Evolutionary conservation across 2,888 invertebrate genomes (phyloP).

Genomic region (Drosophila macrothrix): DNA sequence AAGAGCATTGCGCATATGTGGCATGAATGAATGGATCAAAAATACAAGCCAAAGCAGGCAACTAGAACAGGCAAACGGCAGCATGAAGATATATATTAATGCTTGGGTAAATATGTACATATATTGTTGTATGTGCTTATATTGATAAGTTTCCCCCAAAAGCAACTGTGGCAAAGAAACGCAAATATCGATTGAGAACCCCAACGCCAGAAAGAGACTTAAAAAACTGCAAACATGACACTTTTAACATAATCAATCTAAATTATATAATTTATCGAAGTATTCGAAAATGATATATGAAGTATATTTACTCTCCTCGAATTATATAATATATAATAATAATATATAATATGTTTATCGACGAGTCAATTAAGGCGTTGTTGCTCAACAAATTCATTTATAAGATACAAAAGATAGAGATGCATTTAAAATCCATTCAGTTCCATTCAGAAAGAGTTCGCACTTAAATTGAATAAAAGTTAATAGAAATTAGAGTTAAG

Average conservation of each 20-base stretch:
- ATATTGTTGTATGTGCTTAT: not conserved
- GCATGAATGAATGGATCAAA: constrained; percentile 1
- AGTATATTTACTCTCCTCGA: not conserved
- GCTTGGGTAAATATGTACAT: not conserved
- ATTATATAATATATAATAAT: no score
- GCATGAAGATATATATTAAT: not conserved
- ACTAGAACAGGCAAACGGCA: not conserved
- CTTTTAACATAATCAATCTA: not conserved
- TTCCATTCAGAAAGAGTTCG: no score
- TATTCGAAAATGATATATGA: not conserved
- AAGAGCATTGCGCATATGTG: constrained; percentile 11
- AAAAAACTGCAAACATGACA: not conserved
- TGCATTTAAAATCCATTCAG: no score
- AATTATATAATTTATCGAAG: not conserved
- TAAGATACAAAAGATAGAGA: no score
- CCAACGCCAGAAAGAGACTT: not conserved
- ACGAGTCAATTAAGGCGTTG: no score
- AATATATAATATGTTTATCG: no score
- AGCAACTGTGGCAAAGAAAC: not conserved
- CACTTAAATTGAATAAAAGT: no score
- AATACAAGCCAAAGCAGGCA: not conserved
- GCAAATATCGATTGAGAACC: not conserved
- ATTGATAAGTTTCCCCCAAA: not conserved
- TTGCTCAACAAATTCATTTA: no score
- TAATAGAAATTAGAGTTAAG: not conserved